These are phyloP conservation scores for Philonicus albiceps DNA, from an alignment of 2,888 invertebrate genomes.

Conservation along the genomic window DNA sequence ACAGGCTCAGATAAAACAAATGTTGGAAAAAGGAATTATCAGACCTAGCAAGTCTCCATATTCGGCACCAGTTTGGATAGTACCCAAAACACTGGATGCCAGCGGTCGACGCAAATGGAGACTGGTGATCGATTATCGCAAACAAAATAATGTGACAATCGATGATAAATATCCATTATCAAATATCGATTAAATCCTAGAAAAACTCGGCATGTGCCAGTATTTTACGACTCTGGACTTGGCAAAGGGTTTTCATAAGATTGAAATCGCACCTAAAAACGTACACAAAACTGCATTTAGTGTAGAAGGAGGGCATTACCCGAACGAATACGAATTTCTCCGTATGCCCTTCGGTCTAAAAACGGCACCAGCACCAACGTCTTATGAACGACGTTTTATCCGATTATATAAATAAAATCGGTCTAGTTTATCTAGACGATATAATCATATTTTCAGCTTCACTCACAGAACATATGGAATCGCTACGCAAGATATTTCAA, in stretches of 20 bases:
- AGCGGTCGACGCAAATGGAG: slow-evolving; percentile 23
- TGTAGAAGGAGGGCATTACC: slow-evolving; percentile 35
- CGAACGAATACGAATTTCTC: too few species aligned
- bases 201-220: slow-evolving; percentile 42
- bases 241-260: slow-evolving; percentile 16
- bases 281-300: slow-evolving; percentile 38
- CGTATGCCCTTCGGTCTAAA: slow-evolving; percentile 45
- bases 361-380: slow-evolving; percentile 44
- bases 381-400: slow-evolving; percentile 47
- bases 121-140: slow-evolving; percentile 29
- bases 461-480: too few species aligned
- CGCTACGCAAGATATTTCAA: too few species aligned
- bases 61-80: slow-evolving; percentile 38
- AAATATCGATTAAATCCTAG: slow-evolving; percentile 39
- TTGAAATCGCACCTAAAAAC: background rate
- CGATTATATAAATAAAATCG: slow-evolving; percentile 44
- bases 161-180: slow-evolving; percentile 44
- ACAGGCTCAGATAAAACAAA: too few species aligned
- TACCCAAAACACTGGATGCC: slow-evolving; percentile 38
- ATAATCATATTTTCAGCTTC: slow-evolving; percentile 47
- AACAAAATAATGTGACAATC: slow-evolving; percentile 37
- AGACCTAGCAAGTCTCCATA: too few species aligned
- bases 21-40: too few species aligned
- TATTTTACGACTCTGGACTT: slow-evolving; percentile 43
- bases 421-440: slow-evolving; percentile 47